phyloP scores from a whole-genome alignment of 2,797 vertebrate genomes.

The Aythya fuligula region DNA sequence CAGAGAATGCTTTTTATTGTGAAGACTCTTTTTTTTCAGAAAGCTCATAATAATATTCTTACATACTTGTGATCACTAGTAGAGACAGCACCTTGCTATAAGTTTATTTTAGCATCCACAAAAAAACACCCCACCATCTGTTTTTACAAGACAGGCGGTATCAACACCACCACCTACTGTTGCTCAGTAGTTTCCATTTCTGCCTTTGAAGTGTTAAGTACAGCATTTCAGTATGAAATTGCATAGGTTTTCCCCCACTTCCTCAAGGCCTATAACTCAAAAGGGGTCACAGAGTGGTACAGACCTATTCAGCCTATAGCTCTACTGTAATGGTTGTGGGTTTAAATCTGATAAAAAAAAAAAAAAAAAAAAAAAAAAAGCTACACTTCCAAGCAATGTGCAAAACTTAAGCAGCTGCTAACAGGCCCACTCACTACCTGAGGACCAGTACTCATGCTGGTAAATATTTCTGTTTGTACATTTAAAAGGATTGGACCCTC shows the following conservation, averaged over 20 bases:
- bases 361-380: neutral
- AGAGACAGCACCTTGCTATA: neutral
- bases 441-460: neutral
- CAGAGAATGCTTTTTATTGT: neutral
- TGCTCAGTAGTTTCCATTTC: neutral
- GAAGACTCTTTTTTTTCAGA: neutral
- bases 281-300: neutral
- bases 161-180: neutral
- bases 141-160: neutral
- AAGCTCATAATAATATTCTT: neutral
- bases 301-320: neutral
- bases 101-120: neutral
- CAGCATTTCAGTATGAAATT: neutral
- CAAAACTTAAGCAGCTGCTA: neutral
- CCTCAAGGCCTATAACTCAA: neutral
- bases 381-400: neutral
- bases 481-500: neutral
- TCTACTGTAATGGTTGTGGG: neutral
- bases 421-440: neutral
- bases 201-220: neutral
- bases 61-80: neutral
- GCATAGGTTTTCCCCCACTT: neutral
- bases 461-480: neutral
- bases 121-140: neutral
- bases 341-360: neutral